These are phyloP conservation scores for Proterorhinus semilunaris DNA, from an alignment of 2,113 vertebrate genomes.

Conservation along the genomic window DNA sequence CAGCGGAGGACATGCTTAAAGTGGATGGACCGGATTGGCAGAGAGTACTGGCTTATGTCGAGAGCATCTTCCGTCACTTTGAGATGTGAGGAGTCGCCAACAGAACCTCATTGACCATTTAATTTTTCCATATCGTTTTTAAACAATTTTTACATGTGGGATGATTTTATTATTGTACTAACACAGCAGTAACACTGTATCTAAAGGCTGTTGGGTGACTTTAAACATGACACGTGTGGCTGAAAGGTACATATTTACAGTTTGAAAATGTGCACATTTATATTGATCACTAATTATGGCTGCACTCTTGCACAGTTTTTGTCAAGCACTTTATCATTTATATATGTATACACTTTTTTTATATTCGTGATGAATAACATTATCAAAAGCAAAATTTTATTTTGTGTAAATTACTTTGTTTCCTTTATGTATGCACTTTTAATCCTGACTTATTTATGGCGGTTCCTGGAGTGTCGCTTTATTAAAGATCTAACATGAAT, in stretches of 20 bases:
- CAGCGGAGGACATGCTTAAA: slow-evolving; percentile 73
- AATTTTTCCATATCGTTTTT: neutral
- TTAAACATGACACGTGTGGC: slow-evolving; percentile 26
- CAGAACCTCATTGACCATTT: too few species aligned
- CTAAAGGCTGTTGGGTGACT: slow-evolving; percentile 12
- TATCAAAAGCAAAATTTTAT: neutral
- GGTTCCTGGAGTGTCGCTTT: slow-evolving; percentile 33
- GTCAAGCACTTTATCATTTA: slow-evolving; percentile 52
- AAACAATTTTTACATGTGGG: too few species aligned
- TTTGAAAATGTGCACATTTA: slow-evolving; percentile 10
- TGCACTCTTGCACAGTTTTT: slow-evolving; percentile 25
- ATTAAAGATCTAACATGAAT: slow-evolving; percentile 56
- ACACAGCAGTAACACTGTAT: slow-evolving; percentile 18
- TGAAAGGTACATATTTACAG: neutral
- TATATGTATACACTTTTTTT: neutral
- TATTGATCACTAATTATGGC: slow-evolving; percentile 29
- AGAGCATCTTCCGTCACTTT: slow-evolving; percentile 77
- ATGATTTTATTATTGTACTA: slow-evolving; percentile 30
- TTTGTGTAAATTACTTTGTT: neutral
- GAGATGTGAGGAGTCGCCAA: slow-evolving; percentile 64
- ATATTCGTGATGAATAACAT: slow-evolving; percentile 21
- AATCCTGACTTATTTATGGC: slow-evolving; percentile 8
- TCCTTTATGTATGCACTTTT: slow-evolving; percentile 38
- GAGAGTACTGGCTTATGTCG: slow-evolving; percentile 75
- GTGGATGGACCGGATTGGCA: slow-evolving; percentile 76